Evolutionary conservation across 2,888 invertebrate species (phyloP).

Genomic region (Chydorus sphaericus): DNA sequence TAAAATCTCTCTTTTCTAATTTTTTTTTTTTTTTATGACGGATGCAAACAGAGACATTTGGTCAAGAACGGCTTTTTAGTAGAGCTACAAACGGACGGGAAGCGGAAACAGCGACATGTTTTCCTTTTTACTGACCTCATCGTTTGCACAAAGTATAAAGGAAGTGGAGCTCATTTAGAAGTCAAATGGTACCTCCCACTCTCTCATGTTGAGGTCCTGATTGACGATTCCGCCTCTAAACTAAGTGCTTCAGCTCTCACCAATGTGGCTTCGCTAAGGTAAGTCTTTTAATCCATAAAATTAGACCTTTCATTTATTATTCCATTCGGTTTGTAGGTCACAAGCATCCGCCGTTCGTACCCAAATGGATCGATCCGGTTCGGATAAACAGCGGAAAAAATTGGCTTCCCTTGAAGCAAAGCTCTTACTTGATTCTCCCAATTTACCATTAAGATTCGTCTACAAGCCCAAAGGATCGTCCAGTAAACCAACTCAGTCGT

Average conservation of each 20-base stretch:
- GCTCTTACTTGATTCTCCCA: constrained; percentile 76
- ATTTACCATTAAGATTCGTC: constrained; percentile 41
- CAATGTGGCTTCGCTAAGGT: constrained; percentile 31
- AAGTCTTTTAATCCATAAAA: constrained; percentile 11
- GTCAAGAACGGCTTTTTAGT: constrained; percentile 91
- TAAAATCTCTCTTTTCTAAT: neutral
- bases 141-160: constrained; percentile 87
- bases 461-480: constrained; percentile 47
- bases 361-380: constrained; percentile 6
- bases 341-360: constrained; percentile 9
- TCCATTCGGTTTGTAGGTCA: neutral
- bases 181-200: constrained; percentile 86
- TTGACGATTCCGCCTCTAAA: constrained; percentile 10
- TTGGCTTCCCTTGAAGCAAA: constrained; percentile 79
- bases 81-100: constrained; percentile 63
- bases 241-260: constrained; percentile 4
- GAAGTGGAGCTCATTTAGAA: constrained; percentile 36
- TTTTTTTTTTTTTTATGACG: neutral
- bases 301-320: neutral
- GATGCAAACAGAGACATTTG: constrained; percentile 50
- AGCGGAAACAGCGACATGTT: constrained; percentile 76
- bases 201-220: constrained; percentile 29
- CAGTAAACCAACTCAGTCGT: constrained; percentile 42
- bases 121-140: constrained; percentile 90
- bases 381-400: constrained; percentile 76